Evolutionary conservation across 2,888 invertebrate species (phyloP), one percentile per base, ranked within the genome.

Genomic region (Perizoma flavofasciatum): DNA sequence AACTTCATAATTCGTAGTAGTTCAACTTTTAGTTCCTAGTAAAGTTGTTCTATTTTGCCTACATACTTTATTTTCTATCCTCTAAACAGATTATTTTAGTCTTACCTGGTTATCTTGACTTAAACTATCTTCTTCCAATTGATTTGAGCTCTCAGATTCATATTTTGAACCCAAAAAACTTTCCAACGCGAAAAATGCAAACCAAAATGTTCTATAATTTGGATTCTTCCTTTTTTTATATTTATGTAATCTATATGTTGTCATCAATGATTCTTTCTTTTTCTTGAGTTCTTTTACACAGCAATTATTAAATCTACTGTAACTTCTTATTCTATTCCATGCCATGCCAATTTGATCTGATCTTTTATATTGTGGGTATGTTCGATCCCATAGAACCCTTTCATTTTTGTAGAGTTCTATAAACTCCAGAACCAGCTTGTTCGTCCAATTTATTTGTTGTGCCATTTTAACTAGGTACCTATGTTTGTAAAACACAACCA

Each of bases 221-320:
- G 64, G 55, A 55, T 51, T 47, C 41, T 47, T 78, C 68, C 80
- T 83, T 73, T 86, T 87, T 72, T 81, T 88, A 35, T 81, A 78
- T 40, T 74, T 72, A 67, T 87, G 85, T 74, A 82, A 78, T 68
- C 91, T 79, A 67, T 86, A 92, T 4, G 88, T 82, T 5, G 91
- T 85, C 92, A 92, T 91, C 59, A 92, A 65, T 1, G 88, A 88
- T 66, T 92, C 92, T 65, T 90, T 92, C 75, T 92, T 92, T 75
- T 79, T 89, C 74, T 92, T 92, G 33, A 92, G 71, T 61, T 86
- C 86, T 56, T 68, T 67, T 49, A 91, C 70, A 22, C 87, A 77
- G 63, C 75, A 84, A 64, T 81, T 70, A 22, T 22, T 22, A 53
- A 83, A 75, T 64, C 82, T 82, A 34, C 91, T 63, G 59, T 77